Base-by-base conservation (phyloP, 2,888 invertebrate species). In the Microchrysa polita region DNA sequence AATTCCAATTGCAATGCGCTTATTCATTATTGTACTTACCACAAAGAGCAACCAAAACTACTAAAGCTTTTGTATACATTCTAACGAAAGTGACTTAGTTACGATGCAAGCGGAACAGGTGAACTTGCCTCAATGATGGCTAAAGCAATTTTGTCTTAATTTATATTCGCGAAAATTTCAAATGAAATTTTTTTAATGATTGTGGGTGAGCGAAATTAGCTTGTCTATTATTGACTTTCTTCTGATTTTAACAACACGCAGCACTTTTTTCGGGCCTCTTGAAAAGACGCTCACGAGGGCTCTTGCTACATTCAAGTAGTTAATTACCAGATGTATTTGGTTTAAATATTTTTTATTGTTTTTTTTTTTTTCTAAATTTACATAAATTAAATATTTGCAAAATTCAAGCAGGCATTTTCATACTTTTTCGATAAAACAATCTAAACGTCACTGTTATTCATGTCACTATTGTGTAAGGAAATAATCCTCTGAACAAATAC, bases 81-180 rank as follows among this genome's bases (percentile, higher is more conserved):
- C 34, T 55, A n/a, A 69, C 34, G 18, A 55, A 57, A 69, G 57
- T 20, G 40, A 48, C 20, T 52, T 14, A 34, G 34, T 40, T 12
- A 42, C 40, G 55, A 57, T 69, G 69, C 40, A 34, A 14, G 57
- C 55, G 12, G 16, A 55, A 57, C 57, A 55, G 57, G 57, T 69
- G 55, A 40, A 40, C 18, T 18, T 57, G 27, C 42, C 20, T 55
- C 57, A 69, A 69, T 69, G 67, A 52, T 67, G 12, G 18, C 34
- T 9, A 7, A 7, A 4, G n/a, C 48, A n/a, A 48, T 27, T 2
- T n/a, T 42, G 57, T n/a, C 12, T 16, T 20, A 52, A 57, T 69
- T 69, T 69, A 69, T 69, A 69, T 27, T 55, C 9, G 57, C 16
- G 40, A 9, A 34, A n/a, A 48, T 20, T 10, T 12, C 1, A 22